These are phyloP conservation scores for Xyrichtys novacula DNA, from an alignment of 2,797 vertebrate genomes.

Conservation along the genomic window DNA sequence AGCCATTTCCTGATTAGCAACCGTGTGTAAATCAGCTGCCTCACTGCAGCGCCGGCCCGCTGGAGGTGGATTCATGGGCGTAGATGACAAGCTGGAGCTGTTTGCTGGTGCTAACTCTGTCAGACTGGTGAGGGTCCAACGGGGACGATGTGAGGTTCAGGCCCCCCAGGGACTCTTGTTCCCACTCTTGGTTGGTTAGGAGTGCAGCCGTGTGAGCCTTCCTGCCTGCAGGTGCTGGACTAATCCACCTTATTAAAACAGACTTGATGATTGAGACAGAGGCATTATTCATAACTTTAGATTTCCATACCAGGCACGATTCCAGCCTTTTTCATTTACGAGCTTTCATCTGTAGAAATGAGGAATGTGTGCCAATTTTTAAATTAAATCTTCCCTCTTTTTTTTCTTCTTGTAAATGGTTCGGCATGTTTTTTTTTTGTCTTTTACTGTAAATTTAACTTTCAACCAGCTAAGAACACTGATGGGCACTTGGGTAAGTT, in stretches of 20 bases:
- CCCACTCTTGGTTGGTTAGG: conserved; percentile 70
- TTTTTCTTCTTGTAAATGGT: conserved; percentile 83
- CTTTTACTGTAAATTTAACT: conserved; percentile 75
- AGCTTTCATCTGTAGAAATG: conserved; percentile 94
- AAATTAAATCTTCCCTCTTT: conserved; percentile 95
- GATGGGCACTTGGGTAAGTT: conserved; percentile 49
- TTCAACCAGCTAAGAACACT: conserved; percentile 38
- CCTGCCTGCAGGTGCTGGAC: conserved; percentile 77
- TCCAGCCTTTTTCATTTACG: conserved; percentile 98
- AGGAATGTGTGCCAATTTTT: conserved; percentile 94
- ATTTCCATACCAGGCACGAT: conserved; percentile 94
- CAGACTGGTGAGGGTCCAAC: conserved; percentile 56
- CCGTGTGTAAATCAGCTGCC: conserved; percentile 83
- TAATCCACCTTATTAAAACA: conserved; percentile 96
- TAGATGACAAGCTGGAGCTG: conserved; percentile 75
- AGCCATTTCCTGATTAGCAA: conserved; percentile 85
- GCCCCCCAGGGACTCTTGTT: conserved; percentile 50
- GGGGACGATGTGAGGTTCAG: conserved; percentile 55
- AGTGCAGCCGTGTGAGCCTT: conserved; percentile 63
- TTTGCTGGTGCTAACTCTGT: conserved; percentile 55
- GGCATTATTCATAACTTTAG: conserved; percentile 98
- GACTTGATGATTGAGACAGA: conserved; percentile 95
- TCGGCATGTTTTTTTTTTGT: conserved; percentile 72
- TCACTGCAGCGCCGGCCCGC: conserved; percentile 31
- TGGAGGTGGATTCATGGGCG: conserved; percentile 71